Evolutionary conservation across 2,113 vertebrate genomes (phyloP).

Genomic region (Charadrius vociferus): DNA sequence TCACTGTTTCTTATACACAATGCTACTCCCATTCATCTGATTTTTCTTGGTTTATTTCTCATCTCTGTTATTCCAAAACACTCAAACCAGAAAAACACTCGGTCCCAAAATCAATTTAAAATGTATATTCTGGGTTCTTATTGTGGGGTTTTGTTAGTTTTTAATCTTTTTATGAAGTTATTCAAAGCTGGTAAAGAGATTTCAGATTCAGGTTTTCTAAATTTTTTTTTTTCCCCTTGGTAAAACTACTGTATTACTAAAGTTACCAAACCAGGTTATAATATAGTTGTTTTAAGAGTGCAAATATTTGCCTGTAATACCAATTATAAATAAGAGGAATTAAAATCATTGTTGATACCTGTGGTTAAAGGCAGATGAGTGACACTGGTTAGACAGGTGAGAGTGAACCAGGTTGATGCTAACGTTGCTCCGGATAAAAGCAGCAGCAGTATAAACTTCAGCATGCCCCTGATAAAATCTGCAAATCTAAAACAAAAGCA

Average conservation of each 20-base stretch:
- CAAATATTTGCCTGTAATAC: background rate
- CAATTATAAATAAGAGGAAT: background rate
- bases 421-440: conserved; percentile 93
- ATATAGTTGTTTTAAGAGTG: background rate
- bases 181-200: background rate
- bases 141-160: background rate
- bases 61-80: background rate
- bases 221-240: background rate
- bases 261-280: background rate
- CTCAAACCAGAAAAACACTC: background rate
- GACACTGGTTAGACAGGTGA: conserved; percentile 89
- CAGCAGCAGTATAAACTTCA: conserved; percentile 95
- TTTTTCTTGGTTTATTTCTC: background rate
- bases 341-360: conserved; percentile 75
- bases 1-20: background rate
- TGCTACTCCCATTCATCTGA: background rate
- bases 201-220: background rate
- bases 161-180: background rate
- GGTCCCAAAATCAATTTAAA: background rate
- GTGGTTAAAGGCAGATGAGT: conserved; percentile 94
- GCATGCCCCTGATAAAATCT: conserved; percentile 95
- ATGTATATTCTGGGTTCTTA: background rate
- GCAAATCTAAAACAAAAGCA: conserved; percentile 87
- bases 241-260: background rate
- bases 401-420: conserved; percentile 94